Conservation (phyloP, 1,140 invertebrate genomes). For the Rhopalosiphum padi region DNA sequence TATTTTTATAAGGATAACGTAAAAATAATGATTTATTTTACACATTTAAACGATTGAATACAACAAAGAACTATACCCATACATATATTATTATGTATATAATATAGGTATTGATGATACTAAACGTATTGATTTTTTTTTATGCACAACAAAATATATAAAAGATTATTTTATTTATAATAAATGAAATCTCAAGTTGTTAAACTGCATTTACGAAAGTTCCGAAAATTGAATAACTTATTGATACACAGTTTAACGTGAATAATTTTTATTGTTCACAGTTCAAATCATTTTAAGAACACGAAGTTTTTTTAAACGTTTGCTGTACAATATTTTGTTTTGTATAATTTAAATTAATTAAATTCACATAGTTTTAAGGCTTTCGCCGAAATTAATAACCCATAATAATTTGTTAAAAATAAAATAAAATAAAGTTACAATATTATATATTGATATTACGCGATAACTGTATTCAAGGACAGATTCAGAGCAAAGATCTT, state of each 20-base stretch:
- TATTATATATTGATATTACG: neutral
- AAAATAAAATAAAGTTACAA: neutral
- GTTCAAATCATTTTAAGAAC: neutral
- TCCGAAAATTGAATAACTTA: neutral
- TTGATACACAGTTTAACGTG: neutral
- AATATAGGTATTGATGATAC: neutral
- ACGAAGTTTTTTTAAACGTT: neutral
- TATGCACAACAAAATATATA: neutral
- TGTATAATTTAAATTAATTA: neutral
- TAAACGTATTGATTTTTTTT: neutral
- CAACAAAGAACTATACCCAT: neutral
- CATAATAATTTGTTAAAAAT: neutral
- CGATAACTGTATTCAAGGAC: neutral
- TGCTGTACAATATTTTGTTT: neutral
- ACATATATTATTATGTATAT: neutral
- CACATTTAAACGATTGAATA: neutral
- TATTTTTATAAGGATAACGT: neutral
- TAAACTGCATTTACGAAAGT: neutral
- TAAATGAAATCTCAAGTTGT: neutral
- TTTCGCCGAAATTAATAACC: neutral
- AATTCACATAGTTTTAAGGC: neutral
- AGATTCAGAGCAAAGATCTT: too few species aligned
- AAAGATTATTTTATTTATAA: neutral
- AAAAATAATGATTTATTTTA: slow-evolving; percentile 11
- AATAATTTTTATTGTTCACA: neutral